Percentiles rank a stretch among this genome's conserved stretches.
Conservation (phyloP, 2,888 invertebrate genomes). For the Spodoptera picta region DNA sequence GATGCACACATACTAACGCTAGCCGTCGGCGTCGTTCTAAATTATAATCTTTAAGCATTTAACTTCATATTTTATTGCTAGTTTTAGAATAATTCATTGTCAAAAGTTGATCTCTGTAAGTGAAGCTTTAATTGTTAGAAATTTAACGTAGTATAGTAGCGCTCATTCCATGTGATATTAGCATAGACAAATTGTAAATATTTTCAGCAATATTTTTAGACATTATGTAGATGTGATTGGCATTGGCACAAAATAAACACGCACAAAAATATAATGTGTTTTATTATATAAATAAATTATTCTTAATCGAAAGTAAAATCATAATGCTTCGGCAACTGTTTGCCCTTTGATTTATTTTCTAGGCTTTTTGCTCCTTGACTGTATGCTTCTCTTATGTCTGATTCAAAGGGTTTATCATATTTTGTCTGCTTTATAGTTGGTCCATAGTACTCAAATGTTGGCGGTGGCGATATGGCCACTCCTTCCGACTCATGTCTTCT, state of each 20-base stretch:
- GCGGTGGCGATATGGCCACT: conserved; percentile 90
- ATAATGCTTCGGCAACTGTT: conserved; percentile 76
- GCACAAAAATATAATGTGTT: conserved; percentile 45
- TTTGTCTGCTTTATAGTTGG: conserved; percentile 76
- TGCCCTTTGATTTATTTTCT: conserved; percentile 73
- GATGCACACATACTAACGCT: conserved; percentile 41
- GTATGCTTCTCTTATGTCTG: conserved; percentile 81
- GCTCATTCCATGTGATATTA: conserved; percentile 74
- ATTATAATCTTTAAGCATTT: conserved; percentile 26
- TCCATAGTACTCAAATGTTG: conserved; percentile 90
- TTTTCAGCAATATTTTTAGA: conserved; percentile 53
- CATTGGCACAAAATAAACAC: conserved; percentile 63
- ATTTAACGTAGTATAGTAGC: conserved; percentile 56
- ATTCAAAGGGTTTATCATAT: conserved; percentile 76
- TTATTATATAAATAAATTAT: conserved; percentile 34
- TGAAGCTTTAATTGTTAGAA: conserved; percentile 61
- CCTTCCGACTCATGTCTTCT: conserved; percentile 55
- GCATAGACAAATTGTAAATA: conserved; percentile 60
- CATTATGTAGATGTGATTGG: conserved; percentile 49
- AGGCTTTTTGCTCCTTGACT: conserved; percentile 82
- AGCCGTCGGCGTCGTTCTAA: conserved; percentile 40
- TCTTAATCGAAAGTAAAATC: conserved; percentile 79
- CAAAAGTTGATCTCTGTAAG: conserved; percentile 54
- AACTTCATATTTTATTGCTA: conserved; percentile 7
- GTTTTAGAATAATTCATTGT: conserved; percentile 43